phyloP scores from a whole-genome alignment of 2,888 invertebrate species.

The Cinara cedri region DNA sequence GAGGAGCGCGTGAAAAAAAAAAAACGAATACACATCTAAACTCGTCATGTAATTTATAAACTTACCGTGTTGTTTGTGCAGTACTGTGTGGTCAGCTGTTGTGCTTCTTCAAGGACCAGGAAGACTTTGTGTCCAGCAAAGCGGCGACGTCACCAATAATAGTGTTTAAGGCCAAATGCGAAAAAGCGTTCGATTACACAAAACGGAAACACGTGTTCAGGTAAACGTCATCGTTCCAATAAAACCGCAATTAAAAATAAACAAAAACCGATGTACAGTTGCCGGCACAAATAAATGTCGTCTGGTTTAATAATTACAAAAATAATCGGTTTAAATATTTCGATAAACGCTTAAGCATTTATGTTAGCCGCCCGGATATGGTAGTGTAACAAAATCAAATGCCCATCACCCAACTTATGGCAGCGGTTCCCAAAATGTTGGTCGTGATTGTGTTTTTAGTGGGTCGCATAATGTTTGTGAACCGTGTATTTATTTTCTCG shows the following conservation, averaged over 20 bases:
- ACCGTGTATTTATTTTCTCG: too few relatives aligned
- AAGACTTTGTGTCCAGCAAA: conserved; percentile 86
- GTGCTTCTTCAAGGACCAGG: conserved; percentile 96
- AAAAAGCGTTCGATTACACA: conserved; percentile 89
- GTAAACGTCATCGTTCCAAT: conserved; percentile 59
- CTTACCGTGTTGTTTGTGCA: conserved; percentile 54
- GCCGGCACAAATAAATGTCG: too few relatives aligned
- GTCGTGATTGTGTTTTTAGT: too few relatives aligned
- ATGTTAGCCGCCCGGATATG: too few relatives aligned
- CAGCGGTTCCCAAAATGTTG: too few relatives aligned
- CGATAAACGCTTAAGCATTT: too few relatives aligned
- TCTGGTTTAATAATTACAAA: too few relatives aligned
- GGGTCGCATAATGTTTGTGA: too few relatives aligned
- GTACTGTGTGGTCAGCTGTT: conserved; percentile 95
- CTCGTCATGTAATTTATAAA: background rate
- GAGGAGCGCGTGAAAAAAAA: conserved; percentile 7
- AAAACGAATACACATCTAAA: background rate
- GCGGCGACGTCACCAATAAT: conserved; percentile 87
- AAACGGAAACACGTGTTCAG: conserved; percentile 91
- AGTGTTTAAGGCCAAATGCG: conserved; percentile 77
- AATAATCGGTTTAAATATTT: too few relatives aligned
- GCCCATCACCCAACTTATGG: too few relatives aligned
- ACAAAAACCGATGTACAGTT: background rate
- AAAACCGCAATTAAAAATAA: background rate
- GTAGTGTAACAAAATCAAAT: too few relatives aligned